These are phyloP conservation scores for Anthopleura sola DNA, from an alignment of 64 coral and sea anemone species.

Conservation along the genomic window DNA sequence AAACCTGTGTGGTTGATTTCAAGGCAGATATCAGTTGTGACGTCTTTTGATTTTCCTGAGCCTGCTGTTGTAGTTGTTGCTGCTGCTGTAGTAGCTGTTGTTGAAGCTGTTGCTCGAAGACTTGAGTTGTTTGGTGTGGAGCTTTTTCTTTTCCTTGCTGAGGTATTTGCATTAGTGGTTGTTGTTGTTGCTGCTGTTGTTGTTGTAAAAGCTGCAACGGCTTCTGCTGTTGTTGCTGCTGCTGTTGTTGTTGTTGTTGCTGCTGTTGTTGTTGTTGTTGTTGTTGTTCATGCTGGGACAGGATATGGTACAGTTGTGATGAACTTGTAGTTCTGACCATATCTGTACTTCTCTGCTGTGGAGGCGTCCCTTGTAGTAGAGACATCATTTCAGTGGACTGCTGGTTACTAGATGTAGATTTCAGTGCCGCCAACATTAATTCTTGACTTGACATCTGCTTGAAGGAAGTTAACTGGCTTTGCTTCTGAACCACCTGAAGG, in stretches of 20 bases:
- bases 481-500: slow-evolving; percentile 5
- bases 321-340: neutral
- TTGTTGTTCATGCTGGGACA: slow-evolving; percentile 5
- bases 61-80: slow-evolving; percentile 19
- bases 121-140: neutral
- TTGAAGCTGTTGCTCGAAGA: slow-evolving; percentile 36
- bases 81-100: slow-evolving; percentile 29
- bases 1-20: slow-evolving; percentile 35
- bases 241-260: slow-evolving; percentile 3
- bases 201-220: neutral
- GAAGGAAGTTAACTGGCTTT: neutral
- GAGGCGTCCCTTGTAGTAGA: neutral
- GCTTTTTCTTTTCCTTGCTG: neutral
- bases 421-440: neutral
- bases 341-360: slow-evolving; percentile 6
- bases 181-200: slow-evolving; percentile 4
- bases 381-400: neutral
- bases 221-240: slow-evolving; percentile 23
- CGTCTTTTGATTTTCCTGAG: slow-evolving; percentile 12
- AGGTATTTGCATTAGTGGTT: neutral
- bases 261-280: slow-evolving; percentile 25
- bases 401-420: neutral
- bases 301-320: neutral
- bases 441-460: neutral
- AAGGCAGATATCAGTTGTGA: slow-evolving; percentile 16